These are phyloP conservation scores for Vultur gryphus DNA, from an alignment of 2,797 vertebrate genomes.

Conservation along the genomic window DNA sequence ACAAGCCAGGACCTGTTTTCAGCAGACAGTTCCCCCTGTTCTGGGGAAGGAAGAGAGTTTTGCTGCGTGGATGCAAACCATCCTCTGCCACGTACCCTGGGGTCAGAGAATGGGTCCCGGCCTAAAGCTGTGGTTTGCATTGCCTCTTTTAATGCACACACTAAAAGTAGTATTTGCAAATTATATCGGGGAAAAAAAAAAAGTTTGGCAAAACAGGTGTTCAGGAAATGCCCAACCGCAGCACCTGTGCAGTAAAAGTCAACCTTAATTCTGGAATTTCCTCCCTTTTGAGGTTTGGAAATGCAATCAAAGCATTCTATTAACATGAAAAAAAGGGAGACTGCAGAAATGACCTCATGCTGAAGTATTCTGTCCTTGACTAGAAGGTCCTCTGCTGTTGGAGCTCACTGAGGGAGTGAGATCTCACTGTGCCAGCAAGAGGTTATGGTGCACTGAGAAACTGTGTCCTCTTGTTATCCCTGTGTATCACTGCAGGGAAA, in stretches of 20 bases:
- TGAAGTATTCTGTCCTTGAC: neutral
- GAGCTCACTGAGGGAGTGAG: neutral
- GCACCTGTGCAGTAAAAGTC: slow-evolving; percentile 13
- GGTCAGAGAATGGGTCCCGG: neutral
- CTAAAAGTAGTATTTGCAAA: slow-evolving; percentile 4
- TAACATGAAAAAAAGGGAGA: neutral
- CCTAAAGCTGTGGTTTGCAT: slow-evolving; percentile 11
- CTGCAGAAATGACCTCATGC: neutral
- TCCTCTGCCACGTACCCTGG: neutral
- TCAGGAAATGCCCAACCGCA: slow-evolving; percentile 3
- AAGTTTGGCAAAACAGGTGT: neutral
- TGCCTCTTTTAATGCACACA: neutral
- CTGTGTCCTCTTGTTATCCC: neutral
- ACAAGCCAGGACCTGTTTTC: neutral
- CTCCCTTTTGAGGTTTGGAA: slow-evolving; percentile 15
- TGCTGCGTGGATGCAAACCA: neutral
- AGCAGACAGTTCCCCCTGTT: neutral
- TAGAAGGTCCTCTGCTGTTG: neutral
- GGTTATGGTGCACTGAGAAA: neutral
- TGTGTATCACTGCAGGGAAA: neutral
- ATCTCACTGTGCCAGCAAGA: neutral
- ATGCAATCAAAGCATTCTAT: slow-evolving; percentile 4
- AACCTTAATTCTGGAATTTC: slow-evolving; percentile 12
- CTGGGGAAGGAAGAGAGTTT: neutral
- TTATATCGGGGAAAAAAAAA: neutral